phyloP scores from a whole-genome alignment of 1,140 invertebrate species.

The Capitella teleta region DNA sequence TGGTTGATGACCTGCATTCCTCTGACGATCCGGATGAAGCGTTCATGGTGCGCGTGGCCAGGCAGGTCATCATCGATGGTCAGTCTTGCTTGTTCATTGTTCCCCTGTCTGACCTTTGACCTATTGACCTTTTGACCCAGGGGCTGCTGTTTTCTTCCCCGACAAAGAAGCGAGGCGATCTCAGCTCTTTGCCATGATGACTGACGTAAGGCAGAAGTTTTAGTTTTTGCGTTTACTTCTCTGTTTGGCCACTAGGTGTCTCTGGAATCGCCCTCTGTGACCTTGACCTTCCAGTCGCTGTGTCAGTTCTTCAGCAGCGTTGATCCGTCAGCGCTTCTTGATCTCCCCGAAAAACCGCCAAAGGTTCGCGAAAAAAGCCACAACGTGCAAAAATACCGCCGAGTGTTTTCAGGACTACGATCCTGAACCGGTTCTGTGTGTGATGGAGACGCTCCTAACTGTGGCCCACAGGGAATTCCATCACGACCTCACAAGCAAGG shows the following conservation, averaged over 20 bases:
- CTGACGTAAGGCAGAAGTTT: constrained; percentile 22
- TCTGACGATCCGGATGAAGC: constrained; percentile 10
- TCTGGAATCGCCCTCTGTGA: constrained; percentile 30
- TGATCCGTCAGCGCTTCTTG: constrained; percentile 33
- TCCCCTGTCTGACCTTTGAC: not conserved
- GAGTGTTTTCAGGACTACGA: constrained; percentile 25
- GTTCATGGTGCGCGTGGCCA: constrained; percentile 18
- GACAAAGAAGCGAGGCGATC: constrained; percentile 36
- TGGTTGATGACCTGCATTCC: constrained; percentile 21
- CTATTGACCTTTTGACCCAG: constrained; percentile 9
- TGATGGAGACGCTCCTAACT: constrained; percentile 34
- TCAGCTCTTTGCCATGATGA: constrained; percentile 34
- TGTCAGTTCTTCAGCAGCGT: constrained; percentile 40
- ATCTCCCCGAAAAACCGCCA: constrained; percentile 23
- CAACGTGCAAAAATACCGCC: too few relatives aligned
- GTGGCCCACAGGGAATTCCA: constrained; percentile 29
- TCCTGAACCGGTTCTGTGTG: constrained; percentile 18
- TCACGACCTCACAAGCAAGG: constrained; percentile 10
- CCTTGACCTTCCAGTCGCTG: constrained; percentile 38
- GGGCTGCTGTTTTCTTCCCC: constrained; percentile 39
- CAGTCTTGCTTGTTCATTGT: constrained; percentile 20
- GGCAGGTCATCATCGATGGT: constrained; percentile 35
- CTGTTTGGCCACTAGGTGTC: not conserved
- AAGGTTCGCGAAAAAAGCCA: too few relatives aligned
- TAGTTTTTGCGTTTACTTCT: not conserved